Conservation (phyloP, 2,888 invertebrate species). For the Athalia circularis region DNA sequence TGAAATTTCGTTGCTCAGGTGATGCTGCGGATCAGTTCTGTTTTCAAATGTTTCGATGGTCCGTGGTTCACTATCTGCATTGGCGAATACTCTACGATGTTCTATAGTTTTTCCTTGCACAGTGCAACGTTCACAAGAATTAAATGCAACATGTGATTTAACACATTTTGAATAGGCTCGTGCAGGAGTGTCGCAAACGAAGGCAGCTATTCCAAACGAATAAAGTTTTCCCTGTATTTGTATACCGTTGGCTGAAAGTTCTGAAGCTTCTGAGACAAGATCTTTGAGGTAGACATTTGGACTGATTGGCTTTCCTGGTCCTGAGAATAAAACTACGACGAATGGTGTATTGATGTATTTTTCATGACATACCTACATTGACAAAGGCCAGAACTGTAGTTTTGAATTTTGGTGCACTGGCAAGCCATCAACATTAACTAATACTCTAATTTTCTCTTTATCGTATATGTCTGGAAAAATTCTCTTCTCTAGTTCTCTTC, state of each 20-base stretch:
- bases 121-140: slow-evolving; percentile 36
- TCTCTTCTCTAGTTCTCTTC: slow-evolving; percentile 23
- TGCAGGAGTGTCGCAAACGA: slow-evolving; percentile 35
- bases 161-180: slow-evolving; percentile 38
- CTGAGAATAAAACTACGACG: slow-evolving; percentile 41
- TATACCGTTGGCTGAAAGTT: slow-evolving; percentile 42
- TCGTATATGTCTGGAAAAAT: slow-evolving; percentile 19
- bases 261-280: slow-evolving; percentile 47
- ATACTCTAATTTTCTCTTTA: slow-evolving; percentile 36
- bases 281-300: slow-evolving; percentile 47
- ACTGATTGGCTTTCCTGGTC: slow-evolving; percentile 47
- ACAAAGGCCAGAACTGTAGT: slow-evolving; percentile 31
- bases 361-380: slow-evolving; percentile 17
- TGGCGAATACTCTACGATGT: slow-evolving; percentile 35
- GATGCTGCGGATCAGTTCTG: slow-evolving; percentile 17
- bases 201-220: slow-evolving; percentile 25
- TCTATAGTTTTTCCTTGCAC: slow-evolving; percentile 18
- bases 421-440: slow-evolving; percentile 42
- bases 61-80: slow-evolving; percentile 14
- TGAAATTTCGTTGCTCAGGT: slow-evolving; percentile 1
- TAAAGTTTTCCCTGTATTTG: slow-evolving; percentile 38
- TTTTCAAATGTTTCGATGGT: slow-evolving; percentile 28
- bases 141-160: slow-evolving; percentile 24
- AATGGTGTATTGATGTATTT: slow-evolving; percentile 31
- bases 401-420: slow-evolving; percentile 9